Evolutionary conservation across 2,888 invertebrate species (phyloP), one percentile per base, ranked within the genome.

Genomic region (Acleris holmiana): DNA sequence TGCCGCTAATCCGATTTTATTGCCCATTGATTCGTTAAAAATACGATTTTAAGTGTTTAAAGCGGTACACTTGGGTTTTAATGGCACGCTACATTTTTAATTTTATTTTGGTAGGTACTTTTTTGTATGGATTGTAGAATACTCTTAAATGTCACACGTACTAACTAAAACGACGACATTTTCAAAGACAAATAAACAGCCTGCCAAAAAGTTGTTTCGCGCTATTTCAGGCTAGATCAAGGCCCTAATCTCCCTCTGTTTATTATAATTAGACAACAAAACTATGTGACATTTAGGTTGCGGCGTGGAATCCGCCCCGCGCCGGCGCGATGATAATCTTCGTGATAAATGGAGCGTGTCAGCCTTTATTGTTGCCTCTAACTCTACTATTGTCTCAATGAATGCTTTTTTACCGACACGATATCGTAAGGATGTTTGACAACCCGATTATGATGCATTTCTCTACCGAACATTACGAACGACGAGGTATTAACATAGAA

Each of bases 361-460:
- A 88, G 80, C 88, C 89, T 88, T 89, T 89, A 90, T 89, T 87
- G 86, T 86, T 83, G 82, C 82, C 79, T 82, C 84, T 79, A 80
- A 81, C 85, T 85, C 82, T 73, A 79, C 91, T 91, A 91, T 92
- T 92, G 92, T 92, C 90, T 92, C 92, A 91, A 91, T 91, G 90
- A 90, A 89, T 88, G 83, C 85, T 86, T 90, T 89, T 91, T 91
- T 92, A 86, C 85, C 85, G 86, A 88, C 88, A 87, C 82, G 85
- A 88, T 85, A 88, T 88, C 84, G 84, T 87, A 86, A 82, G 80
- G 79, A 83, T 76, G 76, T 88, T 84, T 89, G 87, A 88, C 87
- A 88, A 88, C 88, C 83, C 83, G 82, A 87, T 85, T 87, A 88
- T 86, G 82, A 83, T 79, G 77, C 82, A 76, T 82, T 80, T 80